These are phyloP conservation scores for Chlorops oryzae DNA, from an alignment of 1,140 invertebrate genomes.

Conservation along the genomic window DNA sequence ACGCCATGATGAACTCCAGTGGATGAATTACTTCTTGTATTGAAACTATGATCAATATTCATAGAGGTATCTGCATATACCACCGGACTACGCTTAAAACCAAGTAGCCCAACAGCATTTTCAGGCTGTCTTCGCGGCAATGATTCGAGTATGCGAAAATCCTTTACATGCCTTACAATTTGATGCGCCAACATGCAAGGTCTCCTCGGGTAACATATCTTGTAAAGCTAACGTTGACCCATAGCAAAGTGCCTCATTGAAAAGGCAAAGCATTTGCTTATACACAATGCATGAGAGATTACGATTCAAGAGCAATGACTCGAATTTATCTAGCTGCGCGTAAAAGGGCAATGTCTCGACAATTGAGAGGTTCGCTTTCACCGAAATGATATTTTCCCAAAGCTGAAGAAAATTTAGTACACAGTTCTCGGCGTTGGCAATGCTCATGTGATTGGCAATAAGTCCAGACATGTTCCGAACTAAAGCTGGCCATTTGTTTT, in stretches of 20 bases:
- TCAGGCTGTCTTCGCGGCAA: slow-evolving; percentile 48
- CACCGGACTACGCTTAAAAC: slow-evolving; percentile 48
- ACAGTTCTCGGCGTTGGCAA: slow-evolving; percentile 58
- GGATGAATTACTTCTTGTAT: not conserved
- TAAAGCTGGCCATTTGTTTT: slow-evolving; percentile 72
- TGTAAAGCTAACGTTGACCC: slow-evolving; percentile 81
- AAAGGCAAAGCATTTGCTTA: slow-evolving; percentile 73
- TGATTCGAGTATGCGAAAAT: slow-evolving; percentile 68
- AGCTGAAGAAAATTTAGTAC: slow-evolving; percentile 75
- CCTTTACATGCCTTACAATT: slow-evolving; percentile 77
- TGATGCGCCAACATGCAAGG: slow-evolving; percentile 77
- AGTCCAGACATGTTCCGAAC: slow-evolving; percentile 61
- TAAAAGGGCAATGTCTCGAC: slow-evolving; percentile 85
- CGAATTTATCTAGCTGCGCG: slow-evolving; percentile 73
- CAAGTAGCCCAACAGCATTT: slow-evolving; percentile 53
- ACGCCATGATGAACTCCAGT: not conserved
- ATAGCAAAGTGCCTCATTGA: slow-evolving; percentile 85
- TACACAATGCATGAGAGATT: slow-evolving; percentile 72
- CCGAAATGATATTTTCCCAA: slow-evolving; percentile 87
- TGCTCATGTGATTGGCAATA: slow-evolving; percentile 52
- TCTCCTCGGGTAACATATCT: slow-evolving; percentile 78
- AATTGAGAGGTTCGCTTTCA: slow-evolving; percentile 81
- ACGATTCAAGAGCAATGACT: slow-evolving; percentile 61
- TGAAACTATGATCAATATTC: not conserved
- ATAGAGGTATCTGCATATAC: slow-evolving; percentile 16